A percentile compares a stretch with the other conserved stretches of the same genome.
Conservation (phyloP, 2,888 invertebrate genomes). For the Drosophila lacicola region DNA sequence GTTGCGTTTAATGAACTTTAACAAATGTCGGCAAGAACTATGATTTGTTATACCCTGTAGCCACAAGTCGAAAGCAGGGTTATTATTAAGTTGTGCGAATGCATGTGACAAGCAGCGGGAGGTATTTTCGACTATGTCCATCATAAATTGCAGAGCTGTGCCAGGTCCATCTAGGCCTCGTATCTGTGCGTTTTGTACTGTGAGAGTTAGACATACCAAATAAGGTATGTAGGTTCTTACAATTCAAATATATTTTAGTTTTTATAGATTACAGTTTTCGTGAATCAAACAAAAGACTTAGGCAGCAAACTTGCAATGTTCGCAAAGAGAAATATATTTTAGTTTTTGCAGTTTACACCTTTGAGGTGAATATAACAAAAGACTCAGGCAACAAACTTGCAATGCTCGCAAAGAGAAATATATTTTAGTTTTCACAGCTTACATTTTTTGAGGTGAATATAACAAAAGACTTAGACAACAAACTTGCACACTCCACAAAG, state of each 20-base stretch:
- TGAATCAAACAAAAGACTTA: constrained; percentile 25
- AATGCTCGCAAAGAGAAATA: neutral
- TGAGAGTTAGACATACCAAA: neutral
- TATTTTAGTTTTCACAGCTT: no score
- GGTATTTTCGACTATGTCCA: neutral
- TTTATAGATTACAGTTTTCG: no score
- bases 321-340: no score
- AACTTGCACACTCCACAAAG: constrained; percentile 14
- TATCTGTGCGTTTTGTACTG: neutral
- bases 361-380: constrained; percentile 17
- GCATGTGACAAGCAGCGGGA: constrained; percentile 1
- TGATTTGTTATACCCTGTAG: constrained; percentile 53
- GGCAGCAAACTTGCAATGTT: constrained; percentile 28
- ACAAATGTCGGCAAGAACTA: constrained; percentile 60
- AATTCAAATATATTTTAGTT: no score
- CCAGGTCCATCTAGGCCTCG: neutral
- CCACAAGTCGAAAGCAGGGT: neutral
- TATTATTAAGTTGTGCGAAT: constrained; percentile 2
- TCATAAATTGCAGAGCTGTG: neutral
- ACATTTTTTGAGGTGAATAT: neutral
- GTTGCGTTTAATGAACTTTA: constrained; percentile 74
- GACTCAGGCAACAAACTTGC: constrained; percentile 50
- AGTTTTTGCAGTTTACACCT: no score
- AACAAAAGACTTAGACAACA: constrained; percentile 36
- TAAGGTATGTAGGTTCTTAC: neutral